A percentile compares a stretch with the other conserved stretches of the same genome.
Conservation (phyloP, 2,888 invertebrate species). For the Keiferia lycopersicella region DNA sequence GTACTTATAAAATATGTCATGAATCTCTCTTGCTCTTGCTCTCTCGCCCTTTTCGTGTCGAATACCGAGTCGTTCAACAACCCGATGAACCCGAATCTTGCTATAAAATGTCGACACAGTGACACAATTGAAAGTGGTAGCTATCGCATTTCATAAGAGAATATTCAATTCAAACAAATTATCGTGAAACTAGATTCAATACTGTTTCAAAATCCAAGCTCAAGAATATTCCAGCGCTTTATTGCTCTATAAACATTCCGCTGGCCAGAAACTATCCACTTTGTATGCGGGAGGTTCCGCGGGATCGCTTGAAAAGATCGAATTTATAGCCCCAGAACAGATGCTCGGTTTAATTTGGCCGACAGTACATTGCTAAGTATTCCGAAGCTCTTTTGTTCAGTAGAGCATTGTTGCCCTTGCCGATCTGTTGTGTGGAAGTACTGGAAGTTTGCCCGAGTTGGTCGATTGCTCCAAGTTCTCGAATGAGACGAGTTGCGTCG, state of each 20-base stretch:
- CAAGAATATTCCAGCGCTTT: constrained; percentile 15
- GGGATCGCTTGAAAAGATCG: not conserved
- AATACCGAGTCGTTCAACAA: too few relatives aligned
- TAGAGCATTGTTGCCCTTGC: constrained; percentile 64
- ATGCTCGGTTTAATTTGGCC: constrained; percentile 49
- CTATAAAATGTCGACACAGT: not conserved
- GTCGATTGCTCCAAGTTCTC: constrained; percentile 66
- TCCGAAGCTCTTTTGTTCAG: constrained; percentile 66
- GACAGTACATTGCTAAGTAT: constrained; percentile 51
- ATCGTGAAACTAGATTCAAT: constrained; percentile 7
- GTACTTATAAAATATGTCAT: too few relatives aligned
- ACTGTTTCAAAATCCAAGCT: not conserved
- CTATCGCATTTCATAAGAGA: not conserved
- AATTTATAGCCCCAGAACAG: constrained; percentile 13
- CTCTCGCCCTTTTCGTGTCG: too few relatives aligned
- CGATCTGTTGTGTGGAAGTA: constrained; percentile 64
- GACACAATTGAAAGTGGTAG: not conserved
- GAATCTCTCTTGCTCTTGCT: too few relatives aligned
- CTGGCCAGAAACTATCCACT: constrained; percentile 18
- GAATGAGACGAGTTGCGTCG: constrained; percentile 72
- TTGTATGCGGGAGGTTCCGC: not conserved
- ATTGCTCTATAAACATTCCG: constrained; percentile 25
- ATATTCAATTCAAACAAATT: not conserved
- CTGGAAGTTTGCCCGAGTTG: constrained; percentile 61
- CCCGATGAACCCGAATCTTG: too few relatives aligned